These are phyloP conservation scores for Dinomys branickii DNA, from an alignment of 2,113 vertebrate species.

Conservation along the genomic window DNA sequence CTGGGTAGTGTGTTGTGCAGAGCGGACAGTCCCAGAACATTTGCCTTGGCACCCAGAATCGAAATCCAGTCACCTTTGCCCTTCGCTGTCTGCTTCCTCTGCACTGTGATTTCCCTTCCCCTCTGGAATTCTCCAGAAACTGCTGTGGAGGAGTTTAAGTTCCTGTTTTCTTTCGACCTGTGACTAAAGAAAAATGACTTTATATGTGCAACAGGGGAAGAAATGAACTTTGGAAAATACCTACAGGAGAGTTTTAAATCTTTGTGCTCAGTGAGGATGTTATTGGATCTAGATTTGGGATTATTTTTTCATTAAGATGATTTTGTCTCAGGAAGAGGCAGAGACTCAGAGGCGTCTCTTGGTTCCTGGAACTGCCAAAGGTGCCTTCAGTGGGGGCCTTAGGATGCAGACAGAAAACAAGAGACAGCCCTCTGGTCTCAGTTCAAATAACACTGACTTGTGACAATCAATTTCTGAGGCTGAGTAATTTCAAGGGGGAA, in stretches of 20 bases:
- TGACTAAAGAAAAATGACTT: conserved; percentile 7
- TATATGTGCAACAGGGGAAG: neutral
- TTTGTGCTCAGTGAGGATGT: neutral
- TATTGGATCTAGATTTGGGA: neutral
- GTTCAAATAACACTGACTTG: neutral
- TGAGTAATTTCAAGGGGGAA: neutral
- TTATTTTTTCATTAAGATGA: neutral
- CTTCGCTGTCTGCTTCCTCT: neutral
- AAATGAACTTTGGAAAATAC: conserved; percentile 11
- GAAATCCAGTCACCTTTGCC: neutral
- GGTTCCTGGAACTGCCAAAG: neutral
- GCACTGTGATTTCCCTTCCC: neutral
- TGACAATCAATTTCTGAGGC: neutral
- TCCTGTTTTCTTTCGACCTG: conserved; percentile 39
- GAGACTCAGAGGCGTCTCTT: neutral
- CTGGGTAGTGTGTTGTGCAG: neutral
- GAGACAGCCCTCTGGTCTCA: neutral
- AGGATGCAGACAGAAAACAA: neutral
- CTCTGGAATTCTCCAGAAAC: conserved; percentile 46
- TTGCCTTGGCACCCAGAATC: neutral
- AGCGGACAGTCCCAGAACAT: neutral
- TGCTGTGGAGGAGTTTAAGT: conserved; percentile 1
- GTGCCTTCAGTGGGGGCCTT: neutral
- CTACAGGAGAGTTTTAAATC: neutral
- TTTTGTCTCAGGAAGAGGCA: neutral